phyloP scores from a whole-genome alignment of 2,113 vertebrate genomes.

The Scalopus aquaticus region DNA sequence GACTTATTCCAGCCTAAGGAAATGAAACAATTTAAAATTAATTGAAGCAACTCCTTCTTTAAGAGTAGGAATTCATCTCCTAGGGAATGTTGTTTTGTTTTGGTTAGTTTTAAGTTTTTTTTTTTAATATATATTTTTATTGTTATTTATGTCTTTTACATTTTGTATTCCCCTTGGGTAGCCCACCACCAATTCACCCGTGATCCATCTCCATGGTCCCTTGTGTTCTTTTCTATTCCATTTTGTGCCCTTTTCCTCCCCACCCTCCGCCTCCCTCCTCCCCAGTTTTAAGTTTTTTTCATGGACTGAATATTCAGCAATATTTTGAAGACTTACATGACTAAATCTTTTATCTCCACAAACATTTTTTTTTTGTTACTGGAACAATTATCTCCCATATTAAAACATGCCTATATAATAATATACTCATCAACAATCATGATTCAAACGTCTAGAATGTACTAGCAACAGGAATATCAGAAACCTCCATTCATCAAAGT shows the following conservation, averaged over 20 bases:
- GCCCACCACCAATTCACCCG: too few species aligned
- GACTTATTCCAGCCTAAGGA: slow-evolving; percentile 17
- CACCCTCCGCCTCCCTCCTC: too few species aligned
- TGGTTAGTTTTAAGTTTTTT: background rate
- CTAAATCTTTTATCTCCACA: background rate
- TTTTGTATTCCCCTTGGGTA: too few species aligned
- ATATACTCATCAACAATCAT: background rate
- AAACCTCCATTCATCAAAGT: background rate
- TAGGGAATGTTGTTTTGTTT: background rate
- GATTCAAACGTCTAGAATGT: background rate
- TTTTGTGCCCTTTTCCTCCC: too few species aligned
- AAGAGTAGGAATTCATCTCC: background rate
- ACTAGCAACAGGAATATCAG: background rate
- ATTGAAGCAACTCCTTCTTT: slow-evolving; percentile 23
- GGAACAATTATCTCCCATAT: background rate
- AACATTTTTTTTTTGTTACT: background rate
- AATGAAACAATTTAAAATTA: slow-evolving; percentile 53
- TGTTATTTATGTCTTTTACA: too few species aligned
- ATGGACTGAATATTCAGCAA: background rate
- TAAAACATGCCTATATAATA: background rate
- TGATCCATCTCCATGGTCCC: too few species aligned
- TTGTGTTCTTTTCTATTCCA: too few species aligned
- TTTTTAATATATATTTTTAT: too few species aligned
- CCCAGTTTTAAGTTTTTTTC: too few species aligned
- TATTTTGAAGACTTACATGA: background rate